Percentiles rank a stretch among this genome's conserved stretches.
Conservation (phyloP, 2,113 vertebrate genomes). For the Mesoclemmys tuberculata region DNA sequence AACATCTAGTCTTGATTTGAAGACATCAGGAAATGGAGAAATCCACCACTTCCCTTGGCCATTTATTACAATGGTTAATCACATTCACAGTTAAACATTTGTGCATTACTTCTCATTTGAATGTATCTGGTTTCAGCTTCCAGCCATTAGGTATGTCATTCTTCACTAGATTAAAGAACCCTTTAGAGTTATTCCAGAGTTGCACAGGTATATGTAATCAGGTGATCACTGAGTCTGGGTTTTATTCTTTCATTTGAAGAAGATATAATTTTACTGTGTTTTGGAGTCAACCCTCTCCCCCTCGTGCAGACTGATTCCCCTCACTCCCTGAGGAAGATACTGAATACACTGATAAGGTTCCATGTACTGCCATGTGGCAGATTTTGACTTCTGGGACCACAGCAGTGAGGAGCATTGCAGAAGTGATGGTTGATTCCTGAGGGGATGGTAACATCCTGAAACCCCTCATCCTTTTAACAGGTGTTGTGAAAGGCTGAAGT, state of each 20-base stretch:
- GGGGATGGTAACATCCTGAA: neutral
- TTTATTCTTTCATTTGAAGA: conserved; percentile 25
- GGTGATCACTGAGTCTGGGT: neutral
- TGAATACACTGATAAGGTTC: neutral
- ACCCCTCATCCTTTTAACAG: neutral
- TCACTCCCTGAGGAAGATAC: neutral
- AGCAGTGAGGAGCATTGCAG: neutral
- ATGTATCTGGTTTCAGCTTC: conserved; percentile 21
- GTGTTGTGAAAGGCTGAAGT: neutral
- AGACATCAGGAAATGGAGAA: neutral
- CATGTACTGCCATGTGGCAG: neutral
- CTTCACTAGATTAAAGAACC: neutral
- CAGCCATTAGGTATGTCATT: conserved; percentile 2
- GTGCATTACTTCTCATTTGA: neutral
- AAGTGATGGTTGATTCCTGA: neutral
- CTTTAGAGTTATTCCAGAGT: neutral
- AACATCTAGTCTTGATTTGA: neutral
- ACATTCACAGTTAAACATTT: neutral
- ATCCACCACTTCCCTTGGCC: neutral
- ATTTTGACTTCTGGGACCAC: neutral
- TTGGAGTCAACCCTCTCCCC: neutral
- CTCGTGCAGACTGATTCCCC: neutral
- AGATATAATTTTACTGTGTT: neutral
- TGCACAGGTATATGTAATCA: neutral
- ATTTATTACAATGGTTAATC: neutral